Evolutionary conservation across 2,888 invertebrate species (phyloP).

Genomic region (Eumacrocentrus americanus): DNA sequence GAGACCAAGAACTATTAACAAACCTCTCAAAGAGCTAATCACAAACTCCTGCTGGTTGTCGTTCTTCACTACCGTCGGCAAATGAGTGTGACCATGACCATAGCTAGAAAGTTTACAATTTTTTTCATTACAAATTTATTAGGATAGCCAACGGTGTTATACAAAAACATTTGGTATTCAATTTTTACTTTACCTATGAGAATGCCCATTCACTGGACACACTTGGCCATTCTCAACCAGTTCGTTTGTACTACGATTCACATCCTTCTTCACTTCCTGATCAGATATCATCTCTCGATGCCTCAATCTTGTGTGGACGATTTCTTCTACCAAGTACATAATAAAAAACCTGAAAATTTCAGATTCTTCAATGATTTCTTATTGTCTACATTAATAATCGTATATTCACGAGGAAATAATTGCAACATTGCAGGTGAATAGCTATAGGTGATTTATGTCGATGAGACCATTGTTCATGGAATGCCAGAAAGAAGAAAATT

Average conservation of each 20-base stretch:
- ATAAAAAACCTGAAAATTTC: conserved; percentile 55
- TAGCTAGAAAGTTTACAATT: conserved; percentile 29
- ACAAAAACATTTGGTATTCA: too few species aligned
- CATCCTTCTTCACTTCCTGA: conserved; percentile 39
- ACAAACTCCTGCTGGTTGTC: conserved; percentile 48
- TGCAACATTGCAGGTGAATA: neutral
- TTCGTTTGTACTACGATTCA: conserved; percentile 53
- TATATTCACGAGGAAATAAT: neutral
- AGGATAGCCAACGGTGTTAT: conserved; percentile 46
- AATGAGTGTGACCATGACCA: conserved; percentile 49
- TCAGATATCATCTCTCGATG: conserved; percentile 40
- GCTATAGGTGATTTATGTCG: neutral
- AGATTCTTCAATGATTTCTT: too few species aligned
- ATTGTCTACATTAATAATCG: too few species aligned
- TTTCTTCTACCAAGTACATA: conserved; percentile 73
- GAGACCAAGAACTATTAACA: conserved; percentile 81
- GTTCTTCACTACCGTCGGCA: conserved; percentile 45
- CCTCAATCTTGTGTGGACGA: conserved; percentile 73
- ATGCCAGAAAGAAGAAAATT: neutral
- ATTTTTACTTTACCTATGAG: conserved; percentile 33
- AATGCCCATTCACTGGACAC: conserved; percentile 25
- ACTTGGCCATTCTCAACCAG: conserved; percentile 50
- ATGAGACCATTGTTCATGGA: too few species aligned
- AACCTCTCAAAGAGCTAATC: conserved; percentile 67
- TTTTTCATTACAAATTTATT: neutral